A percentile compares a stretch with the other conserved stretches of the same genome.
Evolutionary conservation across 2,797 vertebrate genomes (phyloP).

Genomic region (Heliangelus exortis): DNA sequence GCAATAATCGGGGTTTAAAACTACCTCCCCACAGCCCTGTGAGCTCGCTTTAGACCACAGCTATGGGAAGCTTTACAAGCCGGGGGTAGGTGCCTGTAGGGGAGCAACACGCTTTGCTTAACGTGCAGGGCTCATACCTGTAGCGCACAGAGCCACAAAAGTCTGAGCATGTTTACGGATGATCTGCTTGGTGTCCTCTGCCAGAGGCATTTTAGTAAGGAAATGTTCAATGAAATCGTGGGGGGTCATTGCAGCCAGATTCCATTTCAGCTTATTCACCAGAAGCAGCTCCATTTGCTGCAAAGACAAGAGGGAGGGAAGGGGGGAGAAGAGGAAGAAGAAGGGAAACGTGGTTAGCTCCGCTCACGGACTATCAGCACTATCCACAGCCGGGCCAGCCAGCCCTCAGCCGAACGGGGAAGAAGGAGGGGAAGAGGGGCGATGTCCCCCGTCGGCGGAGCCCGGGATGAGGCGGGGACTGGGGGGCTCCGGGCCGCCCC

Average conservation of each 20-base stretch:
- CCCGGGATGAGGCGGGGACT: not conserved
- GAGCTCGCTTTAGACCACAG: not conserved
- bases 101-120: constrained; percentile 59
- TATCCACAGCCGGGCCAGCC: not conserved
- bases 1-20: constrained; percentile 56
- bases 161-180: constrained; percentile 98
- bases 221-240: constrained; percentile 99
- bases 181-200: constrained; percentile 91
- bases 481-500: not conserved
- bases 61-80: constrained; percentile 41
- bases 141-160: constrained; percentile 97
- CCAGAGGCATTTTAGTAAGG: constrained; percentile 93
- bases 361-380: not conserved
- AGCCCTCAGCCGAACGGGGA: not conserved
- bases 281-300: constrained; percentile 98
- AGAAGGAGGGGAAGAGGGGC: too few relatives aligned
- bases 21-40: constrained; percentile 48
- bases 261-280: constrained; percentile 98
- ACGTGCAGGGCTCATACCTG: constrained; percentile 87
- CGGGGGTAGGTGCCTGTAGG: constrained; percentile 21
- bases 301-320: constrained; percentile 29
- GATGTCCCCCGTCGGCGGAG: not conserved
- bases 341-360: constrained; percentile 20
- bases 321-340: not conserved
- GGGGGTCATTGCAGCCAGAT: constrained; percentile 94